Conservation (phyloP, 2,888 invertebrate species). For the Nephrotoma appendiculata region DNA sequence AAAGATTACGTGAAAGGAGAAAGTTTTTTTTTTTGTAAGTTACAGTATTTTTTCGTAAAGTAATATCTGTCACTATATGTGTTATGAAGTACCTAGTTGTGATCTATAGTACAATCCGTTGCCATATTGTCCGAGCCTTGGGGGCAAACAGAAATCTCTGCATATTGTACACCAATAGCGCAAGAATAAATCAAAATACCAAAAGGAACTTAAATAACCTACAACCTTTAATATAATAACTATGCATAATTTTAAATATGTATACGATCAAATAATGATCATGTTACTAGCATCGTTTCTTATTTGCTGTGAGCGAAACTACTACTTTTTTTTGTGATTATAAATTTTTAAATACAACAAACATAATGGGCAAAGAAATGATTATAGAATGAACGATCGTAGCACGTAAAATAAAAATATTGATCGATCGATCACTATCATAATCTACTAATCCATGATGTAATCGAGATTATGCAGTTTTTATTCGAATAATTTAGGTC, state of each 20-base stretch:
- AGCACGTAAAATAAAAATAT: not conserved
- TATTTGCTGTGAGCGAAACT: not conserved
- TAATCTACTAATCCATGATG: not conserved
- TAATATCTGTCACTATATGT: not conserved
- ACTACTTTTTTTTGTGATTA: not conserved
- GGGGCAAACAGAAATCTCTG: not conserved
- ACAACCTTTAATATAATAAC: not conserved
- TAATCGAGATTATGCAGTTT: not conserved
- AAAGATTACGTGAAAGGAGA: constrained; percentile 32
- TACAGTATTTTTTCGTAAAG: not conserved
- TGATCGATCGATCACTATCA: not conserved
- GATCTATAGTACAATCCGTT: not conserved
- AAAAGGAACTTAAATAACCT: not conserved
- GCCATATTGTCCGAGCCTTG: not conserved
- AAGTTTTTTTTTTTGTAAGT: constrained; percentile 17
- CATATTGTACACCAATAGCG: not conserved
- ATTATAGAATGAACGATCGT: not conserved
- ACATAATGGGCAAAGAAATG: not conserved
- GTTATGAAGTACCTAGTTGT: not conserved
- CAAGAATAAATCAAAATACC: not conserved
- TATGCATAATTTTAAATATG: not conserved
- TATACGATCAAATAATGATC: not conserved
- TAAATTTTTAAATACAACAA: not conserved
- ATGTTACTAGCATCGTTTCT: not conserved
- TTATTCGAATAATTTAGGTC: not conserved